These are phyloP conservation scores for Thumatha senex DNA, from an alignment of 2,888 invertebrate species.

Conservation along the genomic window DNA sequence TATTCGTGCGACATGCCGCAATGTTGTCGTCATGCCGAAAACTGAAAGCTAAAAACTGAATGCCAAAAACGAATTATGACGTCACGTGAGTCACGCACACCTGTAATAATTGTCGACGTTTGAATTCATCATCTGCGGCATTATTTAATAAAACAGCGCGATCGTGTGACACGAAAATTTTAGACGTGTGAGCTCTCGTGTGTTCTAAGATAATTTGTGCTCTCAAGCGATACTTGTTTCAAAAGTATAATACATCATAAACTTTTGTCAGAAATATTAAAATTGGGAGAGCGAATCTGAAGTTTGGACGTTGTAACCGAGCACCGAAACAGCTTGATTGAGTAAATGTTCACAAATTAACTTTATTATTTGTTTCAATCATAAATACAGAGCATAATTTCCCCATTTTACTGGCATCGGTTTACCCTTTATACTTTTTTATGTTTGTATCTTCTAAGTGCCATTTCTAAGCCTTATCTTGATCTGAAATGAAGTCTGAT, in stretches of 20 bases:
- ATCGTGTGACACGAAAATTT: slow-evolving; percentile 6
- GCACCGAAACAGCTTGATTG: neutral
- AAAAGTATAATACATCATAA: neutral
- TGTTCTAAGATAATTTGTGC: slow-evolving; percentile 6
- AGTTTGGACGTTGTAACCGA: neutral
- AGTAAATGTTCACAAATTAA: too few relatives aligned
- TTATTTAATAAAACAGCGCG: slow-evolving; percentile 55
- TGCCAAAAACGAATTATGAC: slow-evolving; percentile 24
- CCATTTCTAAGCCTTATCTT: too few relatives aligned
- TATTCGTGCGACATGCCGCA: slow-evolving; percentile 26
- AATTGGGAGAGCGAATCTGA: neutral
- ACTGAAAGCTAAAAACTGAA: slow-evolving; percentile 1
- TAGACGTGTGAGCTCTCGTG: slow-evolving; percentile 1
- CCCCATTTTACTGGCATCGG: too few relatives aligned
- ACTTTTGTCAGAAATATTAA: neutral
- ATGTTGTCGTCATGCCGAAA: slow-evolving; percentile 22
- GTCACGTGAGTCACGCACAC: slow-evolving; percentile 42
- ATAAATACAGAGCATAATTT: too few relatives aligned
- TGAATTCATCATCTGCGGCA: slow-evolving; percentile 40
- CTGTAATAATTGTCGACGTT: slow-evolving; percentile 47
- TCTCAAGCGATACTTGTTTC: neutral
- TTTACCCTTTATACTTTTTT: too few relatives aligned
- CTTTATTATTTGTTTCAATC: too few relatives aligned
- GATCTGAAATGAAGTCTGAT: too few relatives aligned
- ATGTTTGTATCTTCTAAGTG: too few relatives aligned